Conservation (phyloP, 2,113 vertebrate genomes). For the Gymnocephalus cernua region DNA sequence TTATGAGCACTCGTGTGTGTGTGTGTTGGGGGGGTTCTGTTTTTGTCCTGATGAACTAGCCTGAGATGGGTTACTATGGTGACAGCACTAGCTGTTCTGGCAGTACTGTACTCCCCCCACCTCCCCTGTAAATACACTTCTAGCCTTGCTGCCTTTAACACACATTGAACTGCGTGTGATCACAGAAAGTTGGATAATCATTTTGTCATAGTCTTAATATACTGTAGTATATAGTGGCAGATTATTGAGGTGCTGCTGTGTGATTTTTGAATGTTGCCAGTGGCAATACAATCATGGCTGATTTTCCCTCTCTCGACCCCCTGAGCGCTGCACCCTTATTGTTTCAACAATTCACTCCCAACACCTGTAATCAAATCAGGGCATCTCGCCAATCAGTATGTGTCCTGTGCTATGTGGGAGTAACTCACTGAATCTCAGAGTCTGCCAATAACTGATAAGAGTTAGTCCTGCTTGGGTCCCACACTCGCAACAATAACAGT, state of each 20-base stretch:
- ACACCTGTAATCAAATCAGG: slow-evolving; percentile 6
- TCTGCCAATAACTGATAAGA: not conserved
- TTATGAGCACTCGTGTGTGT: slow-evolving; percentile 37
- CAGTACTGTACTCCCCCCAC: slow-evolving; percentile 24
- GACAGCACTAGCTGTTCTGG: slow-evolving; percentile 59
- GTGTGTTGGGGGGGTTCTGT: slow-evolving; percentile 44
- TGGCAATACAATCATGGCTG: not conserved
- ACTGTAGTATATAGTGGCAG: not conserved
- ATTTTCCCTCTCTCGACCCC: not conserved
- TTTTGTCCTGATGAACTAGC: slow-evolving; percentile 67
- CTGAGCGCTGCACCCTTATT: not conserved
- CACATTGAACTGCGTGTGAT: not conserved
- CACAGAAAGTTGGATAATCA: not conserved
- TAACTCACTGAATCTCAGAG: slow-evolving; percentile 1
- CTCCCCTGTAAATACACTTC: slow-evolving; percentile 30
- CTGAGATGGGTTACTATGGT: slow-evolving; percentile 73
- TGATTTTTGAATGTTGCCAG: not conserved
- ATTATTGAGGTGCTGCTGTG: not conserved
- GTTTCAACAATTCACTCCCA: not conserved
- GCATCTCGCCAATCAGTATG: not conserved
- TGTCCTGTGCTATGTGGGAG: not conserved
- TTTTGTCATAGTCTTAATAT: not conserved
- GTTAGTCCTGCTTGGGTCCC: not conserved
- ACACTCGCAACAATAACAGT: not conserved
- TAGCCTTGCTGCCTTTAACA: slow-evolving; percentile 10